These are phyloP conservation scores for Andrena marginata DNA, from an alignment of 2,888 invertebrate genomes.

Conservation along the genomic window DNA sequence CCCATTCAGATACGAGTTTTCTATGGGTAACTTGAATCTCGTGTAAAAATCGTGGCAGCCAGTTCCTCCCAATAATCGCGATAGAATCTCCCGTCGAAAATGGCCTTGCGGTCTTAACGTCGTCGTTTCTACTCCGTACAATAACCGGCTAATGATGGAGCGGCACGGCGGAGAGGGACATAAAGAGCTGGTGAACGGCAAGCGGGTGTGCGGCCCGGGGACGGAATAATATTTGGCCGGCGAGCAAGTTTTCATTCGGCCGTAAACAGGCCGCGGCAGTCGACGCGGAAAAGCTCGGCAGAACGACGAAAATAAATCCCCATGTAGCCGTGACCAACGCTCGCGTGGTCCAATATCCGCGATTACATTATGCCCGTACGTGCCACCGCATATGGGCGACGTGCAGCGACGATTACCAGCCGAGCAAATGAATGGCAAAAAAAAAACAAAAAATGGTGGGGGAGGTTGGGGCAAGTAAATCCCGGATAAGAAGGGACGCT, in stretches of 20 bases:
- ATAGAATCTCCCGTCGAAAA: too few relatives aligned
- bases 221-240: slow-evolving; percentile 74
- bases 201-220: slow-evolving; percentile 27
- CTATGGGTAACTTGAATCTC: too few relatives aligned
- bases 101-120: too few relatives aligned
- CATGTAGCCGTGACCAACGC: slow-evolving; percentile 55
- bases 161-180: neutral
- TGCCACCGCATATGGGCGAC: slow-evolving; percentile 40
- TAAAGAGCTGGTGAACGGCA: slow-evolving; percentile 27
- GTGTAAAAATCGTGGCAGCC: too few relatives aligned
- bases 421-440: slow-evolving; percentile 3
- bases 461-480: slow-evolving; percentile 22
- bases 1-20: too few relatives aligned
- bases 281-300: slow-evolving; percentile 75
- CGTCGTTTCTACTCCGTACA: too few relatives aligned
- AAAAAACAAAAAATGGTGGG: neutral
- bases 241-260: slow-evolving; percentile 76
- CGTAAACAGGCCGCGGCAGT: slow-evolving; percentile 72
- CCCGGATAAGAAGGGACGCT: slow-evolving; percentile 42
- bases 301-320: slow-evolving; percentile 73
- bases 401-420: slow-evolving; percentile 54
- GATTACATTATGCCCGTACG: slow-evolving; percentile 73
- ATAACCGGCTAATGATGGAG: neutral
- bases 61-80: too few relatives aligned
- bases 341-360: slow-evolving; percentile 58